Evolutionary conservation across 2,888 invertebrate species (phyloP), one percentile per base, ranked within the genome.

Genomic region (Phlogophora meticulosa): DNA sequence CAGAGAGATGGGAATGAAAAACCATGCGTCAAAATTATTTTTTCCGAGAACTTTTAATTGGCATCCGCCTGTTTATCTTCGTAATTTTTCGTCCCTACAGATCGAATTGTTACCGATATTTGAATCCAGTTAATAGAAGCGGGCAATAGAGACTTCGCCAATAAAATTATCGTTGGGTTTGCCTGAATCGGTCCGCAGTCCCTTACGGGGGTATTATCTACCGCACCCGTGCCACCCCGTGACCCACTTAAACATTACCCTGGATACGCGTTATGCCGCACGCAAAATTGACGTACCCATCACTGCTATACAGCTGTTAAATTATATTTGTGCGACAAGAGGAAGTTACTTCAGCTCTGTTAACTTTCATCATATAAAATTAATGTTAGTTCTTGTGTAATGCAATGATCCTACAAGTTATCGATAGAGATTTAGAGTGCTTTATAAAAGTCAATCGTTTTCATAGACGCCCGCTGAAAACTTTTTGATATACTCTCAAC

Each of bases 211-310:
- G 76, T 61, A 60, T 73, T 75, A 64, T 62, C 59, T 63, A 74
- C 73, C 72, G 64, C 76, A 72, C 80, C 88, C 87, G 79, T 71
- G 66, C 85, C 83, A 76, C 89, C 92, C 90, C 80, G 87, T 93
- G 93, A 93, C 93, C 94, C 88, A 93, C 87, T 92, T 93, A 85
- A 61, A 78, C 79, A 76, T 80, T 81, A 84, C 81, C 80, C 80
- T 80, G 81, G 83, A 85, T 81, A 82, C 75, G 72, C 71, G 76
- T 73, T 71, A 78, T 75, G 61, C 72, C 73, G 64, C 84, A 84
- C 82, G 81, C 85, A 71, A 86, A 85, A 88, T 87, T 87, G 85
- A 81, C 82, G 72, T 86, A 79, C 76, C 78, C 83, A 80, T 87
- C 82, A 84, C 76, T 76, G 69, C 67, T 82, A 76, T 80, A 76